phyloP scores from a whole-genome alignment of 1,140 invertebrate species.

The Musca domestica region DNA sequence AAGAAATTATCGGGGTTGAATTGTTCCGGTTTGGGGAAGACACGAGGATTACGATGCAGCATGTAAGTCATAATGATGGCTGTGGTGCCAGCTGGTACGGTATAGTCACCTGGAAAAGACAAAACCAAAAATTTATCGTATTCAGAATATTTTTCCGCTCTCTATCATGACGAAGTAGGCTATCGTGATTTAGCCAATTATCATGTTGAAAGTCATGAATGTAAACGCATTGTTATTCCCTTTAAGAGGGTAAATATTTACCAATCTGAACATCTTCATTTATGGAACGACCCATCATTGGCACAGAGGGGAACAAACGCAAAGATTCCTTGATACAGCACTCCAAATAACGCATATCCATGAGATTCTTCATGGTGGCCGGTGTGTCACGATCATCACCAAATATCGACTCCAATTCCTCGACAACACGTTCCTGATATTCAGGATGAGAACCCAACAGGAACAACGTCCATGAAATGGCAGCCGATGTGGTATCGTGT shows the following conservation, averaged over 20 bases:
- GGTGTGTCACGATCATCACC: constrained; percentile 55
- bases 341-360: constrained; percentile 71
- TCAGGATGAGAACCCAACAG: constrained; percentile 65
- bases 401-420: constrained; percentile 68
- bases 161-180: too few species aligned
- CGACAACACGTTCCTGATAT: constrained; percentile 62
- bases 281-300: constrained; percentile 64
- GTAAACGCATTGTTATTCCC: background rate
- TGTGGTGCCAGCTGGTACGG: constrained; percentile 57
- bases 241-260: constrained; percentile 40
- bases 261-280: constrained; percentile 61
- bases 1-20: constrained; percentile 79
- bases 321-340: constrained; percentile 70
- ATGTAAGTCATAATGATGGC: constrained; percentile 60
- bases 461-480: constrained; percentile 66
- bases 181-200: too few species aligned
- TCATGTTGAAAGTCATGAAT: too few species aligned
- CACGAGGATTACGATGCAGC: constrained; percentile 66
- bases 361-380: constrained; percentile 63
- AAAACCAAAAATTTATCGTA: too few species aligned
- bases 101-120: constrained; percentile 56
- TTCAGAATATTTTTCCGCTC: too few species aligned
- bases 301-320: constrained; percentile 70
- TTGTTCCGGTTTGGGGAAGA: constrained; percentile 68
- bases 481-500: constrained; percentile 77